Evolutionary conservation across 2,888 invertebrate species (phyloP).

Genomic region (Lepidochrysops patricia): DNA sequence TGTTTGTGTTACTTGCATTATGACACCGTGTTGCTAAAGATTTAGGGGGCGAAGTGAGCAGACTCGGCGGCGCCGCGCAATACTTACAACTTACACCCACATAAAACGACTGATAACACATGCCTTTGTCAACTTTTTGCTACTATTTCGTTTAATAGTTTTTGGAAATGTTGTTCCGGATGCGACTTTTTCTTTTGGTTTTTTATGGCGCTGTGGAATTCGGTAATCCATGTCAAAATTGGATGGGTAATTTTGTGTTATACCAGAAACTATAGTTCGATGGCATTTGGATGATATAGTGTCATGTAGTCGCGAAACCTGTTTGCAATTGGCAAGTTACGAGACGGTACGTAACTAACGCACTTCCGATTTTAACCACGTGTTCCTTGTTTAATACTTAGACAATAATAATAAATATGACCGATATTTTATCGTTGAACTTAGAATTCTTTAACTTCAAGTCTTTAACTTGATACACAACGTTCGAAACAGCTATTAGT

Average conservation of each 20-base stretch:
- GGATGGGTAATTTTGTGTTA: no score
- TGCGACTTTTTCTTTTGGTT: background rate
- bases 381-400: no score
- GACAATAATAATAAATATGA: no score
- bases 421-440: no score
- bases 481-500: background rate
- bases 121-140: slow-evolving; percentile 13
- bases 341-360: no score
- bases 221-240: background rate
- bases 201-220: background rate
- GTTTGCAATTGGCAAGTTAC: no score
- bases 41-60: slow-evolving; percentile 69
- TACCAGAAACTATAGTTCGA: no score
- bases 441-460: no score
- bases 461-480: background rate
- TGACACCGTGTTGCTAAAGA: slow-evolving; percentile 71
- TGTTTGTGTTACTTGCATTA: slow-evolving; percentile 74
- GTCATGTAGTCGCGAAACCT: no score
- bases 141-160: slow-evolving; percentile 7
- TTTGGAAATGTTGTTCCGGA: background rate
- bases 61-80: slow-evolving; percentile 59
- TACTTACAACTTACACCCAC: slow-evolving; percentile 39
- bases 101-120: slow-evolving; percentile 16
- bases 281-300: no score
- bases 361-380: no score